Base-by-base conservation (phyloP, 2,888 invertebrate species). In the Hypomecis punctinalis region DNA sequence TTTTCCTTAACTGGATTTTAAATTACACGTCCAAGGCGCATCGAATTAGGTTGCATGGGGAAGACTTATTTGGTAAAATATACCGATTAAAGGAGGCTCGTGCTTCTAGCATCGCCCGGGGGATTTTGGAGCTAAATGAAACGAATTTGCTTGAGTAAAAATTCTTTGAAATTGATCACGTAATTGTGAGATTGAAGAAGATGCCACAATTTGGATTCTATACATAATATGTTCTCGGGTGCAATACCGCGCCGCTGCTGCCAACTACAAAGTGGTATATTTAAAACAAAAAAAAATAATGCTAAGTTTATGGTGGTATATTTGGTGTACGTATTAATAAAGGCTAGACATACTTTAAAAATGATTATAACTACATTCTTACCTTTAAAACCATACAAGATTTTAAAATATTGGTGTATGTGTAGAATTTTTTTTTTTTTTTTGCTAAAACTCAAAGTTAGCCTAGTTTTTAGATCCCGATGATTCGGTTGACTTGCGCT, bases 131-230 rank as follows among this genome's bases (percentile, higher is more conserved):
- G 81, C 81, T 81, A 83, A 83, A 73, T 78, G 78, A 81, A 84
- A 83, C 81, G 80, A 85, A 84, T 83, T 85, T 82, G 77, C 81
- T 77, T 79, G 72, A 76, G 78, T 79, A 80, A 84, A 84, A 84
- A 80, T 69, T 75, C 76, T 77, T 77, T 81, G 80, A 86, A 85
- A 86, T 86, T 83, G 83, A 83, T 86, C 82, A 83, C 81, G 83
- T 85, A 80, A 86, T 84, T 84, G 79, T 77, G 75, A 77, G 73
- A 83, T 81, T 80, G 75, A 73, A 67, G 67, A 75, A 72, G 65
- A 72, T 69, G 61, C 52, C 61, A 67, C 68, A 71, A 75, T 76
- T 69, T 62, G 52, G 52, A 9, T 9, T 48, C 64, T 35, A 57
- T 54, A 57, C 66, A 65, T 67, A 62, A 66, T 23, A 23, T 23